Evolutionary conservation across 2,797 vertebrate species (phyloP), one percentile per base, ranked within the genome.

Genomic region (Cynopterus sphinx): DNA sequence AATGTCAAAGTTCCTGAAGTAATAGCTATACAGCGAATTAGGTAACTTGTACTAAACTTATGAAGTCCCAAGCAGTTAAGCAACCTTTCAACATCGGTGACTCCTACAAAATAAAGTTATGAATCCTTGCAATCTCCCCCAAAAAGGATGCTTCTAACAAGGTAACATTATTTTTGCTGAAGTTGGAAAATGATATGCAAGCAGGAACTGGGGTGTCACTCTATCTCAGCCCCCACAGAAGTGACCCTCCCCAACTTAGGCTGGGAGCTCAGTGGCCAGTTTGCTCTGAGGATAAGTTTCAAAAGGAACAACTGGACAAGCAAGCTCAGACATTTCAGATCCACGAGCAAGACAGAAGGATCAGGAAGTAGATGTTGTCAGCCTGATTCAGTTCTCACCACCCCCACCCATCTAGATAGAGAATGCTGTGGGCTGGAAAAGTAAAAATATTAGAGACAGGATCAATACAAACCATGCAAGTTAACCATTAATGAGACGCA

Each of bases 1-100:
- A 96, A 96, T 97, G 96, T 96, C 97, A 98, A 83, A 49, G 82
- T 90, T 96, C 90, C 85, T 84, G 79, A 96, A 94, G 91, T 74
- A 81, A 96, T 24, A 91, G 81, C 67, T 78, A 46, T 95, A 16
- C 21, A 94, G 86, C 39, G 96, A 92, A 97, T 93, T 91, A 84
- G 95, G 65, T 65, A 95, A 96, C 61, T 91, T 95, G 59, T 43
- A 61, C 86, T 96, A 82, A 97, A 97, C 67, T 82, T 67, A 70
- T 4, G 16, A 83, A 92, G 73, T 92, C 51, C 75, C 91, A 70
- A 81, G 33, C 63, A 91, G 77, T 96, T 73, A 63, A 49, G 78
- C 65, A 94, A 81, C 31, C 63, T 93, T 91, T 96, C 61, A 89
- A 96, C 31, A 94, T 55, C 19, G 36, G 53, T 43, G 51, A 61